Evolutionary conservation across 2,888 invertebrate genomes (phyloP), one percentile per base, ranked within the genome.

Genomic region (Augiades crinisus): DNA sequence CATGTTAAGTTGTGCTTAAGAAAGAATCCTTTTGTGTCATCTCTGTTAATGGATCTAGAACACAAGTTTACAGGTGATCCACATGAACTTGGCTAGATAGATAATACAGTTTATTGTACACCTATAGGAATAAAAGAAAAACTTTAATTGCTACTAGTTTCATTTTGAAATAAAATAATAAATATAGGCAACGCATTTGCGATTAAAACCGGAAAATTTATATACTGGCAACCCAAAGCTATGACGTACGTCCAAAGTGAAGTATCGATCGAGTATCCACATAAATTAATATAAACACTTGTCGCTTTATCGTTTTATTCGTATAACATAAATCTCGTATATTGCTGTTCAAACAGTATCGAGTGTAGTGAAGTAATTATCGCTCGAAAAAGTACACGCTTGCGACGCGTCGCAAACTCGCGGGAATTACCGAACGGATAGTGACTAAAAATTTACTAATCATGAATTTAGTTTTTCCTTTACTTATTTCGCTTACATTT

Each of bases 201-300:
- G n/a, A n/a, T n/a, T n/a, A n/a, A n/a, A n/a, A n/a, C n/a, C n/a
- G 50, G 5, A 36, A 36, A 36, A 41, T 30, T 43, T 37, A 6
- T 41, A 24, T 17, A 6, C 53, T 70, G 65, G 63, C 68, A 72
- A 65, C 78, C 54, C 68, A 58, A 2, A 47, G 13, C 41, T 64
- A 64, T 81, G 81, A 81, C 81, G 80, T 80, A 67, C 8, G 24
- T 64, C 59, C 62, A 19, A 50, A 50, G 58, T 55, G 54, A 45
- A 46, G 51, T 78, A 80, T 78, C 69, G 81, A 79, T 81, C 73
- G 68, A 55, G 57, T 8, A 22, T 19, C 5, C 22, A 22, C 14
- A 14, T n/a, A 17, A 66, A 68, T 68, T 62, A 71, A 70, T 61
- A 71, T 66, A 73, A 76, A 75, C 72, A 75, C 69, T 73, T 70